Conservation (phyloP, 2,113 vertebrate genomes). For the Myotis yumanensis region DNA sequence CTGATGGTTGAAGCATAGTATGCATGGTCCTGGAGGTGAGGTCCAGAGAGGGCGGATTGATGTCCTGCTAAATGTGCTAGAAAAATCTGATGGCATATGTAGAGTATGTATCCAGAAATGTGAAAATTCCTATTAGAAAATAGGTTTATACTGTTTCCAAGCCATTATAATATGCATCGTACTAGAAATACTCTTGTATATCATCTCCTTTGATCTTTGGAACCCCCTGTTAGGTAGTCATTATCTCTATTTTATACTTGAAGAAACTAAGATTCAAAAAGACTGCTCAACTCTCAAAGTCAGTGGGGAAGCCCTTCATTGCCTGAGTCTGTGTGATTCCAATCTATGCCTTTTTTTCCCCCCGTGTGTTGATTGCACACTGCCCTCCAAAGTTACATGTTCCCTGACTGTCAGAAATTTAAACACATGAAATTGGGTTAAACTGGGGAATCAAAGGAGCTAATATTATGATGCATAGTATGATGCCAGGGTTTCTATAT, state of each 20-base stretch:
- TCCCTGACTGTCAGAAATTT: neutral
- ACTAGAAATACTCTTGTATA: neutral
- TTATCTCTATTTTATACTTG: neutral
- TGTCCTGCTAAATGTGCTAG: neutral
- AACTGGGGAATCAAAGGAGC: neutral
- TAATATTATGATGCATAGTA: neutral
- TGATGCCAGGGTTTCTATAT: neutral
- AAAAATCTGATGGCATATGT: neutral
- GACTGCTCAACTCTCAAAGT: neutral
- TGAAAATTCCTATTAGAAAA: neutral
- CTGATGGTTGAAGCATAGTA: neutral
- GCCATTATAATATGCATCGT: neutral
- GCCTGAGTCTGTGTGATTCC: neutral
- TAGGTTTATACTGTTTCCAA: neutral
- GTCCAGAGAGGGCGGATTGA: neutral
- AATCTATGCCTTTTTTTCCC: fast-evolving
- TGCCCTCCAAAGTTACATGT: neutral
- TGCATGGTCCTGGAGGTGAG: fast-evolving
- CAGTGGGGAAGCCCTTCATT: too few relatives aligned
- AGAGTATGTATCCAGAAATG: neutral
- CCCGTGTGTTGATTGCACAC: neutral
- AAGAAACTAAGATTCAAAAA: neutral
- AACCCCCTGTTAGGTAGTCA: neutral
- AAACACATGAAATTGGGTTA: neutral
- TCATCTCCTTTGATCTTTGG: neutral